Conservation (phyloP, 1,140 invertebrate species). For the Nomia melanderi region DNA sequence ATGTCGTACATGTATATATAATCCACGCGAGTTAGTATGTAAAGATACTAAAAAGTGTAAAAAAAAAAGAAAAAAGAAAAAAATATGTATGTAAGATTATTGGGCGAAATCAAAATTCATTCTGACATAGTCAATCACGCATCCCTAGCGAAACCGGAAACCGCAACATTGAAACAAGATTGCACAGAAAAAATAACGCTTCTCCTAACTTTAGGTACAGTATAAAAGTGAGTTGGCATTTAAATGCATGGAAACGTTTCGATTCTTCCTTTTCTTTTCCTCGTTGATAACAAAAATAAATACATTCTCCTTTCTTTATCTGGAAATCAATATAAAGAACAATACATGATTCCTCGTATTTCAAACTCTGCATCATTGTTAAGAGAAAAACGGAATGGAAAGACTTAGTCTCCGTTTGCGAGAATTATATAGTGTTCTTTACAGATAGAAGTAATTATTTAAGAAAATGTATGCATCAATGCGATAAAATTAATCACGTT, state of each 20-base stretch:
- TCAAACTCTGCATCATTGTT: constrained; percentile 22
- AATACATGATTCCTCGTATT: constrained; percentile 37
- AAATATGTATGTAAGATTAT: neutral
- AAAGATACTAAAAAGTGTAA: constrained; percentile 14
- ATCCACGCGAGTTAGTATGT: constrained; percentile 24
- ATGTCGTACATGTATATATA: neutral
- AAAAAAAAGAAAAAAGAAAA: neutral
- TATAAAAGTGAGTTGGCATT: constrained; percentile 63
- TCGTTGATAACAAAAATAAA: constrained; percentile 40
- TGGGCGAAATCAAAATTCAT: constrained; percentile 4
- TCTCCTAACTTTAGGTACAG: constrained; percentile 67
- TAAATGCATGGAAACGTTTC: constrained; percentile 56
- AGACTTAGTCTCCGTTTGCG: neutral
- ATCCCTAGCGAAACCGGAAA: constrained; percentile 24
- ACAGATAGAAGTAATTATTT: constrained; percentile 23
- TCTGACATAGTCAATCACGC: constrained; percentile 10
- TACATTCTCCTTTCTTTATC: constrained; percentile 50
- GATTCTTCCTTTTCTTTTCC: constrained; percentile 25
- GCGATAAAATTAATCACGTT: constrained; percentile 54
- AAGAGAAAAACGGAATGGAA: constrained; percentile 18
- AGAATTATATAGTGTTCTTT: constrained; percentile 41
- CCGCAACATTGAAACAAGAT: constrained; percentile 76
- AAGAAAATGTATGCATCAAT: constrained; percentile 25
- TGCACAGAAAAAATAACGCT: constrained; percentile 70
- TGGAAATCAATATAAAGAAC: constrained; percentile 54